These are phyloP conservation scores for Plecotus auritus DNA, from an alignment of 2,113 vertebrate genomes.

Conservation along the genomic window DNA sequence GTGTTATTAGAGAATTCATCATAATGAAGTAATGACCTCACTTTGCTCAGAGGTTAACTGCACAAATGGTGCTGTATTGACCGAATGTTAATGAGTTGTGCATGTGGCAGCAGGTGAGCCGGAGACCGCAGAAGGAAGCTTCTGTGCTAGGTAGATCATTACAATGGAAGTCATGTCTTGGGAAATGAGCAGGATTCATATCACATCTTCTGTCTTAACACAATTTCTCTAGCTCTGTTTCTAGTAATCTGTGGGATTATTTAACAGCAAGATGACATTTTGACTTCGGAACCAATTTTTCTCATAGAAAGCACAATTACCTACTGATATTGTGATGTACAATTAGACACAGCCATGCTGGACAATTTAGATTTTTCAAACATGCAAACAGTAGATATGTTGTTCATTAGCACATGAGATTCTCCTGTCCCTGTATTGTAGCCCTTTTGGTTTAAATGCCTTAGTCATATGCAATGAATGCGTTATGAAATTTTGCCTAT, in stretches of 20 bases:
- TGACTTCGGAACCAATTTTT: conserved; percentile 80
- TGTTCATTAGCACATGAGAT: conserved; percentile 44
- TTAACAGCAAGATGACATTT: conserved; percentile 82
- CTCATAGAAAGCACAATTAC: conserved; percentile 76
- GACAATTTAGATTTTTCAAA: conserved; percentile 64
- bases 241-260: conserved; percentile 81
- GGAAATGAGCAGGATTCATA: conserved; percentile 78
- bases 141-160: conserved; percentile 75
- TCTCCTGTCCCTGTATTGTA: conserved; percentile 19
- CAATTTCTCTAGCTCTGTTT: conserved; percentile 77
- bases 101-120: conserved; percentile 71
- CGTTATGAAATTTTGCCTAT: conserved; percentile 15
- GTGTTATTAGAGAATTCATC: conserved; percentile 75
- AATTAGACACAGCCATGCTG: conserved; percentile 65
- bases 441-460: conserved; percentile 33
- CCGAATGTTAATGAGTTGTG: conserved; percentile 77
- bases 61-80: conserved; percentile 67
- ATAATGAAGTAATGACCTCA: conserved; percentile 75
- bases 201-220: conserved; percentile 77
- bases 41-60: conserved; percentile 76
- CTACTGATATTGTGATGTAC: conserved; percentile 67
- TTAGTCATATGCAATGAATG: not conserved
- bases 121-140: conserved; percentile 64
- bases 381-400: conserved; percentile 47
- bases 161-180: conserved; percentile 78